Percentiles rank a stretch among this genome's conserved stretches.
phyloP scores from a whole-genome alignment of 1,140 invertebrate genomes.

The Neodiprion fabricii region DNA sequence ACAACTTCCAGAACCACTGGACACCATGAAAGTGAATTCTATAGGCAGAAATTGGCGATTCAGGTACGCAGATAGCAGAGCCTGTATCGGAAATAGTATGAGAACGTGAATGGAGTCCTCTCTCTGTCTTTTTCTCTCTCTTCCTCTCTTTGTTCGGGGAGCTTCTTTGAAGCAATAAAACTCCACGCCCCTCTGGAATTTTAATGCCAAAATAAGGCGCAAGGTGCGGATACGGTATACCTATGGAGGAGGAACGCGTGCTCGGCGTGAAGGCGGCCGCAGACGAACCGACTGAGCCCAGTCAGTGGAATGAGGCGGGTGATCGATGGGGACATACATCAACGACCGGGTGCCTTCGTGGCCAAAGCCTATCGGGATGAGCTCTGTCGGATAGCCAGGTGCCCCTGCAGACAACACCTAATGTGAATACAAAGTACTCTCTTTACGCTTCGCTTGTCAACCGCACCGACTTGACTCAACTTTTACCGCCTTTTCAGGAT shows the following conservation, averaged over 20 bases:
- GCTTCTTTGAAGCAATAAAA: slow-evolving; percentile 38
- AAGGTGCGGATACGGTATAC: slow-evolving; percentile 39
- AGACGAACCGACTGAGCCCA: background rate
- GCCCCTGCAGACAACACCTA: slow-evolving; percentile 42
- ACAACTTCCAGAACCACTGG: too few relatives aligned
- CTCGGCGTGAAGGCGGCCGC: background rate
- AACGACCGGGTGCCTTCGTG: slow-evolving; percentile 30
- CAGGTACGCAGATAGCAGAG: too few relatives aligned
- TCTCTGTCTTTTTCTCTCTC: background rate
- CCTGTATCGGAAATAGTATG: too few relatives aligned
- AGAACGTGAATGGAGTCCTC: background rate
- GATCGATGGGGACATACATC: slow-evolving; percentile 46
- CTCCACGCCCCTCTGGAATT: slow-evolving; percentile 38
- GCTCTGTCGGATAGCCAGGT: slow-evolving; percentile 35
- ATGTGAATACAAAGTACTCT: slow-evolving; percentile 49
- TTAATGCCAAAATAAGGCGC: slow-evolving; percentile 37
- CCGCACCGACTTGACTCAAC: background rate
- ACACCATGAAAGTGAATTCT: too few relatives aligned
- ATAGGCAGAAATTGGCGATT: too few relatives aligned
- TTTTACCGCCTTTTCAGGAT: too few relatives aligned
- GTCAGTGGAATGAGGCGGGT: slow-evolving; percentile 29
- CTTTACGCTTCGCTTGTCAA: slow-evolving; percentile 30
- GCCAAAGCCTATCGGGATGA: slow-evolving; percentile 26
- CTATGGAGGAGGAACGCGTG: slow-evolving; percentile 27
- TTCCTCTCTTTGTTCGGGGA: slow-evolving; percentile 7